Evolutionary conservation across 2,797 vertebrate species (phyloP).

Genomic region (Prunella strophiata): DNA sequence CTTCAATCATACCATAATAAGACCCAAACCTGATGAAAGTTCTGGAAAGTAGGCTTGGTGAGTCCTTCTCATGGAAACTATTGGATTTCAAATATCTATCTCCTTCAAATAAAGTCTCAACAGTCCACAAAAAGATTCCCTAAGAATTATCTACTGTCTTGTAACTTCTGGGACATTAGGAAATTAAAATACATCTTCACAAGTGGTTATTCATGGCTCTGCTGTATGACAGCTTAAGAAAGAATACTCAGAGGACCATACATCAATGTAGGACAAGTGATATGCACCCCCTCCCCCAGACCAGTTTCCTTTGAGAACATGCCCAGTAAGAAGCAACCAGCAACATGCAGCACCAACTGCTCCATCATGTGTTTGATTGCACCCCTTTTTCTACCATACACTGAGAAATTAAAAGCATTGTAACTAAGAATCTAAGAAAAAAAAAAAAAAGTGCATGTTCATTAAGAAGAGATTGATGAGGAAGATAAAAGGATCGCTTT

Average conservation of each 20-base stretch:
- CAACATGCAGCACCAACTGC: not conserved
- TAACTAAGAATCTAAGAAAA: slow-evolving; percentile 13
- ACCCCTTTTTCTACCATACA: not conserved
- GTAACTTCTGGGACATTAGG: not conserved
- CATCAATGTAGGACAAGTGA: not conserved
- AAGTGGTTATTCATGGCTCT: not conserved
- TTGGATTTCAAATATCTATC: not conserved
- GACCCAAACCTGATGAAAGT: not conserved
- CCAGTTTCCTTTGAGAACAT: not conserved
- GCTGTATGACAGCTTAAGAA: not conserved
- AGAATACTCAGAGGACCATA: not conserved
- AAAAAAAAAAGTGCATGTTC: not conserved
- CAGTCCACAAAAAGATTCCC: not conserved
- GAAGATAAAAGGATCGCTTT: slow-evolving; percentile 47
- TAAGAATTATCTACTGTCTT: not conserved
- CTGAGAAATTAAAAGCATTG: slow-evolving; percentile 28
- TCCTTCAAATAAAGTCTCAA: not conserved
- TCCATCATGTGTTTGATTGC: not conserved
- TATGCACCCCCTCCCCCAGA: not conserved
- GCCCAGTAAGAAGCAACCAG: not conserved
- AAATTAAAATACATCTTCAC: not conserved
- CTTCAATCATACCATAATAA: not conserved
- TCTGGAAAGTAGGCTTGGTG: not conserved
- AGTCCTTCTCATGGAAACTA: not conserved
- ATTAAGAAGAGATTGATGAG: slow-evolving; percentile 59